These are phyloP conservation scores for Acronicta leporina DNA, from an alignment of 2,888 invertebrate species.

Conservation along the genomic window DNA sequence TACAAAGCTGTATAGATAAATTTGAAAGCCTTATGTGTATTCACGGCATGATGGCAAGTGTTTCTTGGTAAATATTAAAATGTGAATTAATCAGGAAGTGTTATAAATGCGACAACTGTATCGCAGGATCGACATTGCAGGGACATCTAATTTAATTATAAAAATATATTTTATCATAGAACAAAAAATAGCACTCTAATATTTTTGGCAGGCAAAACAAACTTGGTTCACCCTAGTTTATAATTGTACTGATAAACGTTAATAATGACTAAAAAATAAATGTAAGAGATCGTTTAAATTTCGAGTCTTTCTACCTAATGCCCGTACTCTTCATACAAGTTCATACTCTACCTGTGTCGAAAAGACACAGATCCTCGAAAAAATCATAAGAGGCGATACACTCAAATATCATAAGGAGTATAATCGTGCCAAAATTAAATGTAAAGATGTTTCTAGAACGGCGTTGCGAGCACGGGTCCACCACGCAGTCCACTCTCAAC, in stretches of 20 bases:
- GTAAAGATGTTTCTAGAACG: conserved; percentile 18
- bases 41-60: conserved; percentile 18
- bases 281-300: conserved; percentile 72
- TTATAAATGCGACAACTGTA: conserved; percentile 46
- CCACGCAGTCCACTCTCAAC: conserved; percentile 5
- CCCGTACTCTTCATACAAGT: conserved; percentile 52
- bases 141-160: conserved; percentile 44
- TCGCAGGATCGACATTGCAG: conserved; percentile 29
- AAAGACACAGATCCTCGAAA: conserved; percentile 33
- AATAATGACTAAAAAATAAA: conserved; percentile 62
- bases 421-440: conserved; percentile 39
- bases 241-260: conserved; percentile 55
- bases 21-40: conserved; percentile 15
- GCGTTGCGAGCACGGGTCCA: conserved; percentile 6
- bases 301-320: conserved; percentile 64
- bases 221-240: conserved; percentile 36
- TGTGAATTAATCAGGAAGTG: conserved; percentile 10
- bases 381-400: conserved; percentile 29
- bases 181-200: conserved; percentile 58
- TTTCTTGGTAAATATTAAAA: conserved; percentile 11
- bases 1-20: conserved; percentile 29
- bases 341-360: conserved; percentile 33
- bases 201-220: conserved; percentile 52
- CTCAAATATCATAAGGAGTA: conserved; percentile 43
- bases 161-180: conserved; percentile 52